Evolutionary conservation across 2,888 invertebrate genomes (phyloP).

Genomic region (Platycheirus rosarum): DNA sequence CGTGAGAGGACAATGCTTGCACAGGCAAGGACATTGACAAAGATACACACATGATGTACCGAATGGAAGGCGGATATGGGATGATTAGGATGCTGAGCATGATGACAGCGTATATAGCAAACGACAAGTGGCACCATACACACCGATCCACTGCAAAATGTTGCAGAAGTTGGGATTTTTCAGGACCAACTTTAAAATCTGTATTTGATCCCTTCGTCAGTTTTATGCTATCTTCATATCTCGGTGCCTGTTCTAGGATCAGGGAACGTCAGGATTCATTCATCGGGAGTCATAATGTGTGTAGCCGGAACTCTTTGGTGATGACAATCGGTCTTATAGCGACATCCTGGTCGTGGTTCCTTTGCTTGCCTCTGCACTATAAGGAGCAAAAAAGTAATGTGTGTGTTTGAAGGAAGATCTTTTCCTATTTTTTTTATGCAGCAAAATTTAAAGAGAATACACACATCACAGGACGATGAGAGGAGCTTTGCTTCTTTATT

Average conservation of each 20-base stretch:
- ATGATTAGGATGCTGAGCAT: slow-evolving; percentile 34
- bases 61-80: slow-evolving; percentile 35
- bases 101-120: slow-evolving; percentile 14
- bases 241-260: too few relatives aligned
- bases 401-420: slow-evolving; percentile 26
- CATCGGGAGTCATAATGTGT: slow-evolving; percentile 28
- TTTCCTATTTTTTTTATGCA: slow-evolving; percentile 45
- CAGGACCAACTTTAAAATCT: slow-evolving; percentile 32
- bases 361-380: slow-evolving; percentile 47
- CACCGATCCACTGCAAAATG: slow-evolving; percentile 3
- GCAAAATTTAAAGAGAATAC: slow-evolving; percentile 60
- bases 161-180: slow-evolving; percentile 4
- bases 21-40: slow-evolving; percentile 34
- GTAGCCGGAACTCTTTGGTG: slow-evolving; percentile 43
- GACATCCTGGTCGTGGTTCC: slow-evolving; percentile 38
- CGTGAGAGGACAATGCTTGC: slow-evolving; percentile 59
- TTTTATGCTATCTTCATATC: background rate
- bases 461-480: slow-evolving; percentile 2
- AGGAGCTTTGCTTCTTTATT: slow-evolving; percentile 24
- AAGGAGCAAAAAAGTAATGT: slow-evolving; percentile 14
- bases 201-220: slow-evolving; percentile 23
- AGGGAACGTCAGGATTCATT: slow-evolving; percentile 44
- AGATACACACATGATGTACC: slow-evolving; percentile 37
- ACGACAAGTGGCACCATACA: background rate
- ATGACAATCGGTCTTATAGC: slow-evolving; percentile 47